phyloP scores from a whole-genome alignment of 2,888 invertebrate species.

The Mactromeris polynyma region DNA sequence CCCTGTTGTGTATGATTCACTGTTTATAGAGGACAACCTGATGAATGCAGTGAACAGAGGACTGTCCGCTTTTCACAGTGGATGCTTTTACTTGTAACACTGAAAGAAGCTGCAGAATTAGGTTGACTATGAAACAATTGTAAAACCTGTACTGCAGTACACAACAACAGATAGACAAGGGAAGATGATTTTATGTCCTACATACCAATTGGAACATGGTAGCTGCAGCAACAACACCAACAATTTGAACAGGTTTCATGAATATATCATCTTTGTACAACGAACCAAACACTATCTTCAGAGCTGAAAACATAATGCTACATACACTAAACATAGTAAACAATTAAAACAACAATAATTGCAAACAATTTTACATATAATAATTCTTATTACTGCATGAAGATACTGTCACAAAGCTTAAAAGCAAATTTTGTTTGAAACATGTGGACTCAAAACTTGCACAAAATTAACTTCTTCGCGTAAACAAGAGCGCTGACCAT shows the following conservation, averaged over 20 bases:
- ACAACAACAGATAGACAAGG: too few species aligned
- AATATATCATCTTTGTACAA: slow-evolving; percentile 92
- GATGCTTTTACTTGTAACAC: too few species aligned
- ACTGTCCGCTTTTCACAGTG: too few species aligned
- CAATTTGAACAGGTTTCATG: slow-evolving; percentile 91
- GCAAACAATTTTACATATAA: background rate
- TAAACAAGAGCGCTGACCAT: too few species aligned
- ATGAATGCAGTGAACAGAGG: too few species aligned
- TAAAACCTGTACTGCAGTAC: background rate
- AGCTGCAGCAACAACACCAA: slow-evolving; percentile 92
- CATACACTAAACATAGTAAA: background rate
- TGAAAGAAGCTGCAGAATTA: too few species aligned
- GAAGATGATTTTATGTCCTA: background rate
- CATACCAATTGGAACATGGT: slow-evolving; percentile 90
- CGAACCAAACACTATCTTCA: slow-evolving; percentile 92
- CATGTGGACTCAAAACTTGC: too few species aligned
- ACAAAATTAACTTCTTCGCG: too few species aligned
- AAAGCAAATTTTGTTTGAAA: too few species aligned
- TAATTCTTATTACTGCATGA: background rate
- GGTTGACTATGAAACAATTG: background rate
- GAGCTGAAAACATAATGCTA: slow-evolving; percentile 88
- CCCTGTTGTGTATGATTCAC: too few species aligned
- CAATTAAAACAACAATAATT: background rate
- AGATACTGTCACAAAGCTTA: too few species aligned
- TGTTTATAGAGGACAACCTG: too few species aligned